A percentile compares a stretch with the other conserved stretches of the same genome.
Conservation (phyloP, 2,888 invertebrate genomes). For the Cyclophora punctaria region DNA sequence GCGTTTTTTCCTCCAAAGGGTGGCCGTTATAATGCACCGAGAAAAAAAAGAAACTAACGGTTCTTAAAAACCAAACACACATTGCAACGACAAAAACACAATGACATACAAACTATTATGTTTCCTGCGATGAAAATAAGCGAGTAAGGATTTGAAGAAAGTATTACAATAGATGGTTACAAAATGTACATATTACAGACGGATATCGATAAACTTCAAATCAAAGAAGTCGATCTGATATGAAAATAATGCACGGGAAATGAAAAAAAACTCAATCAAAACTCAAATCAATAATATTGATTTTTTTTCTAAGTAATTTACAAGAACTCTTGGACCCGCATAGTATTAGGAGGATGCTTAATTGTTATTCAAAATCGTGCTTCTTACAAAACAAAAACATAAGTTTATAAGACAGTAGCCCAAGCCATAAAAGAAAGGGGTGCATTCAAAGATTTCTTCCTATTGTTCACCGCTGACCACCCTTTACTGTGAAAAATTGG, state of each 20-base stretch:
- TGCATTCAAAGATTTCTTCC: constrained; percentile 31
- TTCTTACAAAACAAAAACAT: constrained; percentile 27
- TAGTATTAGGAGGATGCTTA: too few species aligned
- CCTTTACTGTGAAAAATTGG: constrained; percentile 38
- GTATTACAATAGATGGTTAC: constrained; percentile 11
- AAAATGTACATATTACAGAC: constrained; percentile 6
- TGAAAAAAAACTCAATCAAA: too few species aligned
- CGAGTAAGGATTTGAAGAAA: constrained; percentile 26
- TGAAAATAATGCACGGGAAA: too few species aligned
- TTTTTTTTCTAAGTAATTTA: too few species aligned
- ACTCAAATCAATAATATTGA: too few species aligned
- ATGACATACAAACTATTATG: constrained; percentile 58
- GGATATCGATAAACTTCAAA: too few species aligned
- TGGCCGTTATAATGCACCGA: constrained; percentile 51
- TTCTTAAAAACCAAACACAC: constrained; percentile 59
- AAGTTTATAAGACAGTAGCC: constrained; percentile 61
- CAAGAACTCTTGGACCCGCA: too few species aligned
- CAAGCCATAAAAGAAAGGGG: constrained; percentile 46
- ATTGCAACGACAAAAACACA: constrained; percentile 65
- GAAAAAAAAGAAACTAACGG: constrained; percentile 63
- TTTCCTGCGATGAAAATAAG: constrained; percentile 56
- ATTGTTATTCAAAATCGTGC: too few species aligned
- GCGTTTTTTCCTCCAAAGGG: constrained; percentile 59
- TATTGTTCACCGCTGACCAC: constrained; percentile 40
- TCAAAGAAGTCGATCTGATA: too few species aligned